Base-by-base conservation (phyloP, 2,888 invertebrate species). In the Dendrolimus pini region DNA sequence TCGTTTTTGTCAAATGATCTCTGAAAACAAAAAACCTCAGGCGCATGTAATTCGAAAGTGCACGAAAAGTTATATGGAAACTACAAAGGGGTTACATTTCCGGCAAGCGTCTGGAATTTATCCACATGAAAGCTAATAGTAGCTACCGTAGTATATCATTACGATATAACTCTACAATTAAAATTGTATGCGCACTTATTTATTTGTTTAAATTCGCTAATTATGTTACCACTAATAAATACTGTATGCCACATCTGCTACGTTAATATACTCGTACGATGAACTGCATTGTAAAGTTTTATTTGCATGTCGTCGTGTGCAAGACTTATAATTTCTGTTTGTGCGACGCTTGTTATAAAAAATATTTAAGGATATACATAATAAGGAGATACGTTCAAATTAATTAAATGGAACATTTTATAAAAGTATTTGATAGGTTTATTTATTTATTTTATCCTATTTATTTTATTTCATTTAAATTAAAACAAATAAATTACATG, bases 171-270 rank as follows among this genome's bases (percentile, higher is more conserved):
- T 65, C 65, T 61, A 75, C 80, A 85, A 88, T 88, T 88, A 89
- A 84, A 89, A 85, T 78, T 70, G 80, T 82, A 85, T 81, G 82
- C 82, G 73, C 81, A 84, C 82, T 79, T 83, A 80, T 84, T 47
- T 89, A 86, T 89, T 90, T 89, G 89, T 86, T 86, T 80, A 82
- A 83, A 87, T 85, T 87, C 80, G 82, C 83, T 87, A 86, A 89
- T 89, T 88, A 89, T 73, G 75, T 75, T 71, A 74, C 80, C 79
- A 68, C 82, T 88, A 89, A 89, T 89, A 83, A 83, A 85, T 85
- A 84, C 80, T 82, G 78, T 78, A 81, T 76, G 78, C 81, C 80
- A 83, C 89, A 89, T 89, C 89, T 90, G 89, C 80, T 77, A 68
- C 64, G 65, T 68, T 80, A 84, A 82, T 84, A 79, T 73, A 14